Base-by-base conservation (phyloP, 30 jellyfish, hydroid and myxozoan genomes). In the Chrysaora quinquecirrha region DNA sequence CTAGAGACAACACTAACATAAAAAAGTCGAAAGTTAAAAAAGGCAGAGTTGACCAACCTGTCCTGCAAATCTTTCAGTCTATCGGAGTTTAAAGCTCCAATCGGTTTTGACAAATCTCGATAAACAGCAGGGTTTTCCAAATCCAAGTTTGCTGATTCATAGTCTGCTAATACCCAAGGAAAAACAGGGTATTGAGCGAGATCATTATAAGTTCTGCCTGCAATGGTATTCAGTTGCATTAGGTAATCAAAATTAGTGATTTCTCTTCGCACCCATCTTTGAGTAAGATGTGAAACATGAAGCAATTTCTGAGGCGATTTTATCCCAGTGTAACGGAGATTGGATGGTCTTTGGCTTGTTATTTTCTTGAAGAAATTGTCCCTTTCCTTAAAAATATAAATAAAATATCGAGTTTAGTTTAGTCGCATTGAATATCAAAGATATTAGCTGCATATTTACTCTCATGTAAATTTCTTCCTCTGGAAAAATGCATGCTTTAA, bases 141-240 rank as follows among this genome's bases (percentile, higher is more conserved):
- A 75, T 93, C 97, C 34, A 93, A 76, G 14, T 69, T 80, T 7
- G 69, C 95, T 20, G 97, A 88, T 34, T 73, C 84, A 54, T 88
- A 94, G 52, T 94, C 97, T 21, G 92, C 62, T 1, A 94, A 31
- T 29, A 94, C 91, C 99, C 99, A 94, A 1, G 99, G 99, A 64
- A 94, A 89, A 9, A 94, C 96, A 6, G 99, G 99, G 73, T 94
- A 94, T 86, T 94, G 99, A 1, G 99, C 96, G 3, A 94, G 73
- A 63, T 94, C 99, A 43, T 94, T 94, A 80, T 83, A 94, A 38
- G 97, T 94, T 34, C 99, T 87, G 46, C 99, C 99, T 1, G 99
- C 97, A 28, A 88, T 88, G 46, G 97, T 94, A 58, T 94, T 94
- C 58, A 94, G 73, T 71, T 88, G 97, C 97, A 94, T 88, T 6